These are phyloP conservation scores for Drosophila persimilis DNA, from an alignment of 1,140 invertebrate genomes.

Conservation along the genomic window DNA sequence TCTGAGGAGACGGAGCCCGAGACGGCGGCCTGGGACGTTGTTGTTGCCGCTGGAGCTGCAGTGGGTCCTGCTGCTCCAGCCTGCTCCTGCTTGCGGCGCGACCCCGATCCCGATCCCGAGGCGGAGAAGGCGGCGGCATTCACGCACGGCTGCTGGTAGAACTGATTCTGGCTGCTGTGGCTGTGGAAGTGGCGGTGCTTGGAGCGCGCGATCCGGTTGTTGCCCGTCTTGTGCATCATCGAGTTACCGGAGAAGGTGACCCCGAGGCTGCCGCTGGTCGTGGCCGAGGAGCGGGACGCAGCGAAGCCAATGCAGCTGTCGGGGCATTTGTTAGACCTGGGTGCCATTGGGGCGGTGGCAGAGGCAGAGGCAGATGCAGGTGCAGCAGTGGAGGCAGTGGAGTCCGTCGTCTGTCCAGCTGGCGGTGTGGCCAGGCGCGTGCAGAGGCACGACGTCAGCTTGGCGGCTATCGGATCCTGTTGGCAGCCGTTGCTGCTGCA, in stretches of 20 bases:
- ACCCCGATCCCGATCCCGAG: background rate
- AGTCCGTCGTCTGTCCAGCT: background rate
- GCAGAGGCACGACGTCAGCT: constrained; percentile 83
- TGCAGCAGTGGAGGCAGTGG: constrained; percentile 19
- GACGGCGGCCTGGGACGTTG: constrained; percentile 18
- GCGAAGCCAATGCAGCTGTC: constrained; percentile 24
- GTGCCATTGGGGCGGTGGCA: background rate
- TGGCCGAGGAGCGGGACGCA: no score
- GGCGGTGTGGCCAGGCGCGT: constrained; percentile 67
- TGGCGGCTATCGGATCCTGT: constrained; percentile 83
- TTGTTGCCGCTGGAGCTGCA: constrained; percentile 24
- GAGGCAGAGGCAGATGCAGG: no score
- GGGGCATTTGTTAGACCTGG: constrained; percentile 29
- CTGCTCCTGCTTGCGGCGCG: constrained; percentile 36
- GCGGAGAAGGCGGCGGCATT: constrained; percentile 11
- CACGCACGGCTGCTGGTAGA: constrained; percentile 17
- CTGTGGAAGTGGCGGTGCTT: constrained; percentile 76
- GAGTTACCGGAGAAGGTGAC: constrained; percentile 34
- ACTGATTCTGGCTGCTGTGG: constrained; percentile 38
- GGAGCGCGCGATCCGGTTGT: constrained; percentile 67
- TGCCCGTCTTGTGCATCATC: constrained; percentile 73
- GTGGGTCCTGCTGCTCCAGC: constrained; percentile 18
- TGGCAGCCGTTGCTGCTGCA: constrained; percentile 62
- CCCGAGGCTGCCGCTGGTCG: constrained; percentile 1
- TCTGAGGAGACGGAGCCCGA: constrained; percentile 1